phyloP scores from a whole-genome alignment of 1,140 invertebrate genomes.

The Drosophila lacertosa region DNA sequence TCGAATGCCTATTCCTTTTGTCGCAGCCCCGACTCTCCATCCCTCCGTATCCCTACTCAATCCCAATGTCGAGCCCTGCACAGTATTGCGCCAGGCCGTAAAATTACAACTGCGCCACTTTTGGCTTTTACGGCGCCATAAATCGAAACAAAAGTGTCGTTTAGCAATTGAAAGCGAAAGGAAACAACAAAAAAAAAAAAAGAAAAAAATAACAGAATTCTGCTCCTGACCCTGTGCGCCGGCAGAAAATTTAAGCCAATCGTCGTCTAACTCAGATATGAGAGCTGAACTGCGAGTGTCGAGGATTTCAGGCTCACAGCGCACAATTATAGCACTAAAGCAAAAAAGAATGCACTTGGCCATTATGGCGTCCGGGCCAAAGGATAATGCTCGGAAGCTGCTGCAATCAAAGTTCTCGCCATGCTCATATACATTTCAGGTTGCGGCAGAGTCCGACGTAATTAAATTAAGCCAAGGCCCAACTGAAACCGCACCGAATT shows the following conservation, averaged over 20 bases:
- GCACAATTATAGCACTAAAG: constrained; percentile 32
- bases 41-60: too few relatives aligned
- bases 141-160: constrained; percentile 71
- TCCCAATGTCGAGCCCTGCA: not conserved
- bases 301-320: constrained; percentile 28
- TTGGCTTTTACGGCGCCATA: constrained; percentile 64
- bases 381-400: constrained; percentile 12
- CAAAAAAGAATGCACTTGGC: constrained; percentile 28
- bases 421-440: constrained; percentile 27
- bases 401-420: constrained; percentile 34
- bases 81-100: constrained; percentile 49
- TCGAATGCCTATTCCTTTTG: not conserved
- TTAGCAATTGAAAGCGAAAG: constrained; percentile 59
- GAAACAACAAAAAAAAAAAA: constrained; percentile 17
- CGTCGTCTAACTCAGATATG: constrained; percentile 17
- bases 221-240: constrained; percentile 7
- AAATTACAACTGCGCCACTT: constrained; percentile 67
- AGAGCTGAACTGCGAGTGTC: constrained; percentile 25
- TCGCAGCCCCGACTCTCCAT: not conserved
- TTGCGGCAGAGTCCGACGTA: constrained; percentile 30
- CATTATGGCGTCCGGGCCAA: constrained; percentile 23
- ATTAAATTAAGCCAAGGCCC: constrained; percentile 60
- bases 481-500: constrained; percentile 36
- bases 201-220: constrained; percentile 2
- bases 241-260: constrained; percentile 21